These are phyloP conservation scores for Nothocercus julius DNA, from an alignment of 2,113 vertebrate species.

Conservation along the genomic window DNA sequence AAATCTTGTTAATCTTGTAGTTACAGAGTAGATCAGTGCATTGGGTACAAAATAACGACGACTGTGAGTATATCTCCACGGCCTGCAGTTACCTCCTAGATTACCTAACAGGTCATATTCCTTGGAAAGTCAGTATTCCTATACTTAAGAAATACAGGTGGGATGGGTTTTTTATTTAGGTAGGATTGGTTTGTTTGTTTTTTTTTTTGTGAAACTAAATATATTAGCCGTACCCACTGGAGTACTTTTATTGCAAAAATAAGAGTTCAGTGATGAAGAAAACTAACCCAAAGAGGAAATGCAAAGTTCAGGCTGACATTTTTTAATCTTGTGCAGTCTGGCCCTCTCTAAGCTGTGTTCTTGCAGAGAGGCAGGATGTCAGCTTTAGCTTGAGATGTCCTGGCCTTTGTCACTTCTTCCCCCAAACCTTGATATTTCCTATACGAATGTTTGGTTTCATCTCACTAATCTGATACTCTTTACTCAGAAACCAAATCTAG, in stretches of 20 bases:
- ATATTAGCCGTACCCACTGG: background rate
- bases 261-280: background rate
- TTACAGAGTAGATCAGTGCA: background rate
- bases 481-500: conserved; percentile 46
- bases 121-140: background rate
- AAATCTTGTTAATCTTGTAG: conserved; percentile 31
- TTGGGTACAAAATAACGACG: background rate
- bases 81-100: background rate
- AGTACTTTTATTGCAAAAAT: background rate
- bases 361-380: background rate
- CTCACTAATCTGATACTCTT: background rate
- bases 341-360: background rate
- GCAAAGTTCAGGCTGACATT: background rate
- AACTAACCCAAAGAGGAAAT: background rate
- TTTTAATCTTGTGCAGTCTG: accelerated
- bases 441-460: background rate
- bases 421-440: background rate
- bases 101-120: background rate
- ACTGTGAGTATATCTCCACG: background rate
- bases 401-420: background rate
- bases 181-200: background rate
- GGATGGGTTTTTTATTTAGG: background rate
- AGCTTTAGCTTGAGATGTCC: background rate
- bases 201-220: background rate
- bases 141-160: background rate